Conservation (phyloP, 2,113 vertebrate genomes). For the Trichomycterus rosablanca region DNA sequence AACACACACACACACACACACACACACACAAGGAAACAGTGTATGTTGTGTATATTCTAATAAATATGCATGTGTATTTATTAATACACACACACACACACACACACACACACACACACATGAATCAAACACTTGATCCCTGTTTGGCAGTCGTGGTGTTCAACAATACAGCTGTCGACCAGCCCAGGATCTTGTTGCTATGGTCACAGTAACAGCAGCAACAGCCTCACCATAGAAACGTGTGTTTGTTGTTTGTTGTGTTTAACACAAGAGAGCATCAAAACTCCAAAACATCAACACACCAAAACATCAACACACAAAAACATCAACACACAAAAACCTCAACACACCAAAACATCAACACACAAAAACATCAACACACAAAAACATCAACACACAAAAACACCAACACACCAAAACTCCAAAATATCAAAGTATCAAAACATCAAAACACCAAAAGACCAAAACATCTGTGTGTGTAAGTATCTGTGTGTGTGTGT, state of each 20-base stretch:
- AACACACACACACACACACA: slow-evolving; percentile 6
- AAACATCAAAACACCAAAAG: no score
- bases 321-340: background rate
- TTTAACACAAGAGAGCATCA: background rate
- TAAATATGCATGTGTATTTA: no score
- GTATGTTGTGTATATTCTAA: no score
- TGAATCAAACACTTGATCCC: slow-evolving; percentile 22
- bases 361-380: no score
- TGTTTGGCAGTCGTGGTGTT: slow-evolving; percentile 8
- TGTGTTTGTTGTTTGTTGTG: background rate
- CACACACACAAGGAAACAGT: no score
- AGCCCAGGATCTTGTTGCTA: slow-evolving; percentile 28
- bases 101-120: slow-evolving; percentile 23
- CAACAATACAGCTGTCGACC: slow-evolving; percentile 29
- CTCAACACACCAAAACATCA: no score
- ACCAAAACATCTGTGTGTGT: no score
- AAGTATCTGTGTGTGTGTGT: no score
- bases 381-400: background rate
- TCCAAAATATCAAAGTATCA: no score
- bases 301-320: slow-evolving; percentile 15
- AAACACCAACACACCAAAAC: background rate
- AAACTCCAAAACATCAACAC: slow-evolving; percentile 28
- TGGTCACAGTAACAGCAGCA: slow-evolving; percentile 18
- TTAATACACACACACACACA: background rate
- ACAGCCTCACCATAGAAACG: slow-evolving; percentile 4